phyloP scores from a whole-genome alignment of 2,113 vertebrate genomes.

The Paramisgurnus dabryanus region DNA sequence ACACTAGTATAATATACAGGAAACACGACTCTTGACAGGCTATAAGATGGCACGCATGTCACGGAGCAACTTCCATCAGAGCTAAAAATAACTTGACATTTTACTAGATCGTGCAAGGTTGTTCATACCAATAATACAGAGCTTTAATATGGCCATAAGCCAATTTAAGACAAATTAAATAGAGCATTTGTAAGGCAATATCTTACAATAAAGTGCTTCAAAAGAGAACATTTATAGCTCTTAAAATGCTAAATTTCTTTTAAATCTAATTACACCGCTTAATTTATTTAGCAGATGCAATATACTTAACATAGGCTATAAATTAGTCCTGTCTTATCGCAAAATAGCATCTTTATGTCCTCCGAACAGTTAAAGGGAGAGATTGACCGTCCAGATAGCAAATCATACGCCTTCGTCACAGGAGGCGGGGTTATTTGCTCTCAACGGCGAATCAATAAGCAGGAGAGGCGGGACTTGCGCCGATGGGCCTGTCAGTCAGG shows the following conservation, averaged over 20 bases:
- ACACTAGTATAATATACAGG: not conserved
- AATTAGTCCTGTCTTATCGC: not conserved
- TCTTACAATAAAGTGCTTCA: not conserved
- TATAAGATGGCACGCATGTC: slow-evolving; percentile 22
- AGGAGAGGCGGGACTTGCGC: slow-evolving; percentile 37
- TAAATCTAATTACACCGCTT: no score
- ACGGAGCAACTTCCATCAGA: slow-evolving; percentile 2
- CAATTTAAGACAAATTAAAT: not conserved
- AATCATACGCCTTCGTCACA: not conserved
- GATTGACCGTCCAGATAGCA: slow-evolving; percentile 44
- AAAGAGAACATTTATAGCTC: not conserved
- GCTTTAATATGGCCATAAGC: not conserved
- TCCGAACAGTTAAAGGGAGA: not conserved
- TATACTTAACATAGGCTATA: not conserved
- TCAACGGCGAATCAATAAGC: slow-evolving; percentile 31
- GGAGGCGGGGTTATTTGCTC: not conserved
- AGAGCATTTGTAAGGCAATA: not conserved
- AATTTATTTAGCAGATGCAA: not conserved
- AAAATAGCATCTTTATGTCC: not conserved
- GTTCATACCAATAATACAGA: slow-evolving; percentile 19
- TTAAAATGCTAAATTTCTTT: not conserved
- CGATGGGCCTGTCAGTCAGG: slow-evolving; percentile 39
- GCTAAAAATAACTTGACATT: slow-evolving; percentile 51
- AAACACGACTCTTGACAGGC: slow-evolving; percentile 2
- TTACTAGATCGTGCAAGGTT: slow-evolving; percentile 19